Evolutionary conservation across 2,888 invertebrate genomes (phyloP).

Genomic region (Xestia xanthographa): DNA sequence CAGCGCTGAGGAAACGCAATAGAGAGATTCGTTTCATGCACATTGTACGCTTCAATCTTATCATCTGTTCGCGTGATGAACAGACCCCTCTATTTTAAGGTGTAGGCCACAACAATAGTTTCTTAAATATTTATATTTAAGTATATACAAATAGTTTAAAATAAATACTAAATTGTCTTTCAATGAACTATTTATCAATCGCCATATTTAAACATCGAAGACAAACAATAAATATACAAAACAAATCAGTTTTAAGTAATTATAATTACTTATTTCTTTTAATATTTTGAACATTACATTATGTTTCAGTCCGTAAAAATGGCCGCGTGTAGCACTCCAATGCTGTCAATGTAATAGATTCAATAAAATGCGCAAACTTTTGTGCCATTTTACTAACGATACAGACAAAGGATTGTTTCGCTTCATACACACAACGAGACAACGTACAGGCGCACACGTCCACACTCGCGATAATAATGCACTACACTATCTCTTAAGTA

Average conservation of each 20-base stretch:
- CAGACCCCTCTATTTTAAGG: slow-evolving; percentile 55
- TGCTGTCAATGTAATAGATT: slow-evolving; percentile 63
- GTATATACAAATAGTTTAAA: slow-evolving; percentile 67
- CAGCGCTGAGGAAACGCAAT: slow-evolving; percentile 39
- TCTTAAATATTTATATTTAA: slow-evolving; percentile 63
- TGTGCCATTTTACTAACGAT: slow-evolving; percentile 55
- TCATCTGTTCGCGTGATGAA: slow-evolving; percentile 41
- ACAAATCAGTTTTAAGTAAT: slow-evolving; percentile 63
- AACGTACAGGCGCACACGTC: slow-evolving; percentile 52
- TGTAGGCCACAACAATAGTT: slow-evolving; percentile 66
- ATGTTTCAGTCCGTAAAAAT: slow-evolving; percentile 68
- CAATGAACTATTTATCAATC: slow-evolving; percentile 67
- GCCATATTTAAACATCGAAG: slow-evolving; percentile 65
- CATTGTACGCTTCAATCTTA: slow-evolving; percentile 21
- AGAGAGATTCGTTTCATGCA: slow-evolving; percentile 55
- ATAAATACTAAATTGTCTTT: slow-evolving; percentile 71
- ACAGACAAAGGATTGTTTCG: slow-evolving; percentile 63
- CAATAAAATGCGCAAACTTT: slow-evolving; percentile 66
- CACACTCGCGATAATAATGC: slow-evolving; percentile 60
- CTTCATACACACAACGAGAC: slow-evolving; percentile 45
- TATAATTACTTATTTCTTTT: slow-evolving; percentile 61
- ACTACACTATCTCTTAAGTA: slow-evolving; percentile 59
- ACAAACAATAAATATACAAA: slow-evolving; percentile 68
- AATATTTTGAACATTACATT: slow-evolving; percentile 68
- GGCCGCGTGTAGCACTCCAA: slow-evolving; percentile 66